Evolutionary conservation across 2,888 invertebrate species (phyloP), one percentile per base, ranked within the genome.

Genomic region (Crematogaster levior): DNA sequence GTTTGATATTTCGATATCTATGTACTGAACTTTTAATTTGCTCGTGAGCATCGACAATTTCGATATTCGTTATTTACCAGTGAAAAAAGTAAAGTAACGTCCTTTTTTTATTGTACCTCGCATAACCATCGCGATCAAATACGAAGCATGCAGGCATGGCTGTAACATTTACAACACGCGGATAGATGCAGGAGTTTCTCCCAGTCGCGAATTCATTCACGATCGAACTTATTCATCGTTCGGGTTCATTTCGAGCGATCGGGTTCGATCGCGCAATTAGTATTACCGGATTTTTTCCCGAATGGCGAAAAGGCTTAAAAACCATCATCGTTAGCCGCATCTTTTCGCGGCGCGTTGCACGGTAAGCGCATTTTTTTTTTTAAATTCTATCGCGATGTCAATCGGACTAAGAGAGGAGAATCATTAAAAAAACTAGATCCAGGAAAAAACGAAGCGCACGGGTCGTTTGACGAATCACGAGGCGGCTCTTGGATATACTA

Each of bases 391-490:
- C 48, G 72, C 21, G 66, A 84, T 82, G 53, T 84, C 84, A 79
- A 85, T 87, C 82, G 82, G 68, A 77, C 60, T 65, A 37, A 37
- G 51, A 34, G 46, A 40, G 43, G 70, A 66, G 30, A 51, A 68
- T 81, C 80, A 83, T 83, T 83, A 79, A 81, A 83, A 53, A 73
- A 82, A 80, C 72, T 65, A 84, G 82, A 86, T 77, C 73, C 85
- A 61, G 48, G 56, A 73, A 83, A 85, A 88, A 88, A 88, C 85
- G 83, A 85, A 83, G 84, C 89, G 77, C 81, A 80, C 85, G 53
- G 85, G 80, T 85, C 88, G 88, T 85, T 88, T 86, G 88, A 88
- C 88, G 89, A 88, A 86, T 86, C 88, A 77, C 86, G 87, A 84
- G 74, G 56, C 84, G 81, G 72, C 86, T 86, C 85, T 84, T 74